Evolutionary conservation across 1,140 invertebrate genomes (phyloP).

Genomic region (Camponotus pennsylvanicus): DNA sequence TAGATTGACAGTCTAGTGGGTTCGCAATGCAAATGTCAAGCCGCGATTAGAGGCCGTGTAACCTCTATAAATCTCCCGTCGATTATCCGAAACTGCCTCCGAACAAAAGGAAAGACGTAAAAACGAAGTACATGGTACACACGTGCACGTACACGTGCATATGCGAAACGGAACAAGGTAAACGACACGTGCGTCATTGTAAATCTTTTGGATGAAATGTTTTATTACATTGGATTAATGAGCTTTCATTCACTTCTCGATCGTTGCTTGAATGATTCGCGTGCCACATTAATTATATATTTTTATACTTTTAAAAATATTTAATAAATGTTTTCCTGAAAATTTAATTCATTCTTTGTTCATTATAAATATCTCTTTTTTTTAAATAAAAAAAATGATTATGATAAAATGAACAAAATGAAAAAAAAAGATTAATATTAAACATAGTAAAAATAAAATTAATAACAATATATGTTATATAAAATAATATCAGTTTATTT

Average conservation of each 20-base stretch:
- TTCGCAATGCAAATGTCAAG: constrained; percentile 71
- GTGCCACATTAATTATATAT: not conserved
- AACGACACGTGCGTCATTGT: not conserved
- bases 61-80: constrained; percentile 11
- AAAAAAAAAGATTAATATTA: too few species aligned
- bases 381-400: too few species aligned
- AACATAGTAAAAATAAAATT: too few species aligned
- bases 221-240: constrained; percentile 42
- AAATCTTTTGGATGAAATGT: constrained; percentile 31
- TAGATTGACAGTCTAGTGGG: constrained; percentile 34
- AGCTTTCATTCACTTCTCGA: not conserved
- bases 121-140: not conserved
- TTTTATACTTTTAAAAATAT: too few species aligned
- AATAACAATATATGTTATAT: too few species aligned
- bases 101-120: not conserved
- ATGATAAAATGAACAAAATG: too few species aligned
- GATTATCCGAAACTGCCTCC: constrained; percentile 35
- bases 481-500: too few species aligned
- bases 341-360: too few species aligned
- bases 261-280: not conserved
- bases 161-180: not conserved
- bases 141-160: not conserved
- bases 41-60: constrained; percentile 8
- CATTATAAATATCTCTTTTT: too few species aligned
- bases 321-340: too few species aligned